Evolutionary conservation across 2,888 invertebrate genomes (phyloP), one percentile per base, ranked within the genome.

Genomic region (Ecdyonurus torrentis): DNA sequence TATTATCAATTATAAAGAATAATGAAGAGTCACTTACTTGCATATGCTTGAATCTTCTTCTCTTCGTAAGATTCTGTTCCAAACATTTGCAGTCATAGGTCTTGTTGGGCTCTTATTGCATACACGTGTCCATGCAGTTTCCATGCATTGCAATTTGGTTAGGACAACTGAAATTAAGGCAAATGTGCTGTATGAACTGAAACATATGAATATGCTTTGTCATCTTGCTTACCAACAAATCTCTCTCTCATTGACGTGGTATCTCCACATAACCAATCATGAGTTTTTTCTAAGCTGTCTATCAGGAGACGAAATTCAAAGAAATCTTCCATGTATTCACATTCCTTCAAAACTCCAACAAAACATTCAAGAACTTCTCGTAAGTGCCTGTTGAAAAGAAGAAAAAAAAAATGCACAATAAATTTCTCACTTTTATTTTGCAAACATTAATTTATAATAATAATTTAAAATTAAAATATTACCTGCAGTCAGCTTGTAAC

Each of bases 211-310:
- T 50, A 55, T 20, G 1, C 2, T 19, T 10, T 60, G 19, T 20
- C 18, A 60, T 18, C 60, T 60, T 60, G 22, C 60, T 60, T 60
- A 60, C 60, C 60, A 37, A 60, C 25, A 19, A 60, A 60, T 20
- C 25, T 1, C 18, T 60, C 18, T 22, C 60, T 23, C 1, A 60
- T 25, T 25, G 25, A 2, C n/a, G 23, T 2, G 15, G 37, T 25
- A 25, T 60, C 60, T n/a, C 37, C 7, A 19, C 60, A 60, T 10
- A 60, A 18, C 60, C 60, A 60, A 5, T 1, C 22, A n/a, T 24
- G 37, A 2, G 19, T 25, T 18, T 60, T 60, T n/a, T 25, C 37
- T 19, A 60, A 37, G 15, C 60, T 25, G 2, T 37, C n/a, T 37
- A 60, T 7, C 3, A 60, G 18, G 15, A 3, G 60, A 1, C 20